These are phyloP conservation scores for Phlogophora meticulosa DNA, from an alignment of 2,888 invertebrate genomes.

Conservation along the genomic window DNA sequence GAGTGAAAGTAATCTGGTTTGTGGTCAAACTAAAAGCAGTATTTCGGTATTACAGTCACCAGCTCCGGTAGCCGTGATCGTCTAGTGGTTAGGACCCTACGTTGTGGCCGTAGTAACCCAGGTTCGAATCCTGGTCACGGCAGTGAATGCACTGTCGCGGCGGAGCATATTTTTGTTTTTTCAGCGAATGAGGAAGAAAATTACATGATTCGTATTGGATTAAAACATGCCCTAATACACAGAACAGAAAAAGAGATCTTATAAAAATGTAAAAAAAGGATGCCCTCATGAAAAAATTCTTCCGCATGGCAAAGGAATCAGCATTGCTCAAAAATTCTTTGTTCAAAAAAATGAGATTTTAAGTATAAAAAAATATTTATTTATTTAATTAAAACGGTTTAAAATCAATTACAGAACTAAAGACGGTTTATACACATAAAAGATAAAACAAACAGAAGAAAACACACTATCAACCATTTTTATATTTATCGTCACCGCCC, in stretches of 20 bases:
- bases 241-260: too few relatives aligned
- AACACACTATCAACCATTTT: background rate
- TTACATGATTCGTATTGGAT: background rate
- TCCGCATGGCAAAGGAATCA: too few relatives aligned
- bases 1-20: conserved; percentile 52
- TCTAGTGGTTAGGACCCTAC: conserved; percentile 94
- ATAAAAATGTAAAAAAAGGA: too few relatives aligned
- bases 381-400: too few relatives aligned
- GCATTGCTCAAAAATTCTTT: too few relatives aligned
- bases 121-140: conserved; percentile 91
- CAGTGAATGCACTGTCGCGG: conserved; percentile 79
- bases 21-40: background rate
- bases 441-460: background rate
- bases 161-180: conserved; percentile 58
- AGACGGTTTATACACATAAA: too few relatives aligned
- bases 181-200: background rate
- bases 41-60: conserved; percentile 21
- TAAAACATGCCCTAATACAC: too few relatives aligned
- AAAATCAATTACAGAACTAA: too few relatives aligned
- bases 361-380: background rate
- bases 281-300: too few relatives aligned
- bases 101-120: conserved; percentile 94
- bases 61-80: conserved; percentile 89
- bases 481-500: background rate
- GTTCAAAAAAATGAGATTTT: background rate